phyloP scores from a whole-genome alignment of 2,888 invertebrate species.

The Pomacea canaliculata region DNA sequence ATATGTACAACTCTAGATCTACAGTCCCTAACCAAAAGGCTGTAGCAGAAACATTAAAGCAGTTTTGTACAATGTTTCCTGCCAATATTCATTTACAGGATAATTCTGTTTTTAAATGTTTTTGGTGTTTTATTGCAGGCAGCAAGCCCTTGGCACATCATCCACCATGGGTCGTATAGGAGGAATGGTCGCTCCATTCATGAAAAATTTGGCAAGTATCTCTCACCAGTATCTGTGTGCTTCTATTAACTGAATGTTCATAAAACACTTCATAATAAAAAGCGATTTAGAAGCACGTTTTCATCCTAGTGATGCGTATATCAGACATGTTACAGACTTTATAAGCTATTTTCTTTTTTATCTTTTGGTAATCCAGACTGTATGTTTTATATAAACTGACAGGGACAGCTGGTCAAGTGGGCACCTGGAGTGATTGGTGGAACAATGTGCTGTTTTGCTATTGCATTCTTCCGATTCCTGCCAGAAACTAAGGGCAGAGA shows the following conservation, averaged over 20 bases:
- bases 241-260: background rate
- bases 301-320: background rate
- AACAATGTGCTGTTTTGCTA: constrained; percentile 4
- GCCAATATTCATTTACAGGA: too few species aligned
- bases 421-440: constrained; percentile 20
- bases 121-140: background rate
- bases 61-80: too few species aligned
- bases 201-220: constrained; percentile 15
- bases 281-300: background rate
- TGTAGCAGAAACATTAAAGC: too few species aligned
- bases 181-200: constrained; percentile 24
- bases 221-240: background rate
- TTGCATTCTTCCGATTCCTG: constrained; percentile 12
- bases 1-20: too few species aligned
- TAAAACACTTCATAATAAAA: background rate
- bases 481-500: constrained; percentile 25
- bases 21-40: too few species aligned
- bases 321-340: background rate
- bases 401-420: constrained; percentile 8
- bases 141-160: constrained; percentile 11
- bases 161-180: constrained; percentile 16
- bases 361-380: too few species aligned
- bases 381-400: too few species aligned
- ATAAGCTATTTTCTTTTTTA: background rate
- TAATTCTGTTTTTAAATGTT: too few species aligned